Evolutionary conservation across 2,113 vertebrate genomes (phyloP).

Genomic region (Cisticola juncidis): DNA sequence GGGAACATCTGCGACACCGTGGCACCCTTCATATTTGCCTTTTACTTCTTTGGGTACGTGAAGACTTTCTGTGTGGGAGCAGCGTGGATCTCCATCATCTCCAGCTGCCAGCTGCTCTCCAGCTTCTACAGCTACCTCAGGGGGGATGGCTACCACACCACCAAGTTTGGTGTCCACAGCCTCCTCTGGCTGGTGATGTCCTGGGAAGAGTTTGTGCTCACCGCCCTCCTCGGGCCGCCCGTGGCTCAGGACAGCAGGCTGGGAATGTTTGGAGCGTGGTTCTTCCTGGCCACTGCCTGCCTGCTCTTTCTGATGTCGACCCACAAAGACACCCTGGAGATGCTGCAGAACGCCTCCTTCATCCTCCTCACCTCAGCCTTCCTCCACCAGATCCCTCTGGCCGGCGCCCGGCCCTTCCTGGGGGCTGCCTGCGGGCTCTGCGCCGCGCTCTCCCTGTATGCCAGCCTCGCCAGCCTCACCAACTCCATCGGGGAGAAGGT

Average conservation of each 20-base stretch:
- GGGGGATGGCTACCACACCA: constrained; percentile 81
- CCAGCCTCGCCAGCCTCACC: constrained; percentile 82
- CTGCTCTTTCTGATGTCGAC: constrained; percentile 76
- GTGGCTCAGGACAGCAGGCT: constrained; percentile 45
- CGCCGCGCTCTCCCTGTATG: constrained; percentile 74
- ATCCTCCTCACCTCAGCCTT: constrained; percentile 77
- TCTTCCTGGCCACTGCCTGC: constrained; percentile 79
- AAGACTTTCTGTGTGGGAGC: constrained; percentile 76
- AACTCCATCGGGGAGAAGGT: constrained; percentile 89
- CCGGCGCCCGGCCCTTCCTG: constrained; percentile 74
- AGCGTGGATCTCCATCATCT: constrained; percentile 83
- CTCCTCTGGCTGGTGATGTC: constrained; percentile 84
- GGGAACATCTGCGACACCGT: constrained; percentile 84
- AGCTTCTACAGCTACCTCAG: constrained; percentile 86
- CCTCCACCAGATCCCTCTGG: constrained; percentile 80
- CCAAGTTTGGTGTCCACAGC: constrained; percentile 84
- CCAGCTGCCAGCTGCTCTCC: constrained; percentile 79
- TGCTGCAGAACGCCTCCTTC: constrained; percentile 82
- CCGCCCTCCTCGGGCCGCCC: constrained; percentile 4
- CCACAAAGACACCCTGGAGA: constrained; percentile 82
- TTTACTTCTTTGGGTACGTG: constrained; percentile 84
- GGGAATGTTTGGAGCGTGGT: constrained; percentile 84
- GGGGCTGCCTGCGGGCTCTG: constrained; percentile 82
- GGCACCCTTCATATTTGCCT: constrained; percentile 82
- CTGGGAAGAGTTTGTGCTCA: constrained; percentile 85